Evolutionary conservation across 1,140 invertebrate species (phyloP).

Genomic region (Spodoptera frugiperda): DNA sequence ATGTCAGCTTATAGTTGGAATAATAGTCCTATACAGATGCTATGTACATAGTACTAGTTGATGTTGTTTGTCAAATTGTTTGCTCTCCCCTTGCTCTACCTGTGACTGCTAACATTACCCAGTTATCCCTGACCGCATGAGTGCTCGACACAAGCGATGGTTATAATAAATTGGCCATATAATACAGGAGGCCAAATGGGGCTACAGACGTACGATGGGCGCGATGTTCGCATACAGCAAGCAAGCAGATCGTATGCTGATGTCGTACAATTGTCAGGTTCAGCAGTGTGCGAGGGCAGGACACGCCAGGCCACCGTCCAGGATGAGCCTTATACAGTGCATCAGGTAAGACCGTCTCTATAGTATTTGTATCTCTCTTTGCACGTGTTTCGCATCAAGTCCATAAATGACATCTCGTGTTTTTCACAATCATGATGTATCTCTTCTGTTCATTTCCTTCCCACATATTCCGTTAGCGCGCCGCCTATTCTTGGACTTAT

Average conservation of each 20-base stretch:
- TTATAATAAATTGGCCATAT: conserved; percentile 65
- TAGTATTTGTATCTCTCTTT: neutral
- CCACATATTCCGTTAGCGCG: conserved; percentile 9
- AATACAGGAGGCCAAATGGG: conserved; percentile 84
- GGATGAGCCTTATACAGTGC: conserved; percentile 83
- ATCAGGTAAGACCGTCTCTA: conserved; percentile 70
- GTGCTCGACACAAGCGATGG: conserved; percentile 59
- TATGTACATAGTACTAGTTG: conserved; percentile 16
- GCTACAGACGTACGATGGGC: conserved; percentile 84
- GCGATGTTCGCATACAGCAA: conserved; percentile 84
- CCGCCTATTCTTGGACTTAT: conserved; percentile 21
- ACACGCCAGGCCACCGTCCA: conserved; percentile 69
- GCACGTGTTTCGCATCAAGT: neutral
- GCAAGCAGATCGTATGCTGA: conserved; percentile 83
- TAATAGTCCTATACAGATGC: neutral
- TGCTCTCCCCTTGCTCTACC: conserved; percentile 10
- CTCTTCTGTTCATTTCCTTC: conserved; percentile 18
- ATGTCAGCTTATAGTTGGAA: conserved; percentile 27
- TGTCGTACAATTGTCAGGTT: conserved; percentile 85
- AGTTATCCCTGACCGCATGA: conserved; percentile 39
- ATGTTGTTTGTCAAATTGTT: conserved; percentile 26
- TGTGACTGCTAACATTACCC: conserved; percentile 5
- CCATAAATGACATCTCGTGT: neutral
- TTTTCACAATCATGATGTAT: conserved; percentile 3
- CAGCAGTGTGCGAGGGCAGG: conserved; percentile 80